Base-by-base conservation (phyloP, 2,113 vertebrate genomes). In the Perognathus longimembris region DNA sequence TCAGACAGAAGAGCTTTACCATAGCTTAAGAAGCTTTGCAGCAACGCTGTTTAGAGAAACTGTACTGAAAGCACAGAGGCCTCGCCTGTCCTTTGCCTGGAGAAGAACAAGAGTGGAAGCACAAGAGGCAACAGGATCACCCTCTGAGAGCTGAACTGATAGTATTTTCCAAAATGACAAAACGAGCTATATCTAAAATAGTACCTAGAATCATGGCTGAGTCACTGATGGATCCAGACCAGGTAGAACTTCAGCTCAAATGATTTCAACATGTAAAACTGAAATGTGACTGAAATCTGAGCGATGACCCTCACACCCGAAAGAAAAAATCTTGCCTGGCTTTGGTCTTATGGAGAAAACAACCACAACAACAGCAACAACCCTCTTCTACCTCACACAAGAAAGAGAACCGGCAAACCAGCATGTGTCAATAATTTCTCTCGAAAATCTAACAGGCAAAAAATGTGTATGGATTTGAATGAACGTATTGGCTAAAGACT, bases 281-380 rank as follows among this genome's bases (percentile, higher is more conserved):
- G 28, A 89, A 91, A 74, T 63, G 6, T 8, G 3, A 88, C n/a
- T 92, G 9, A 89, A 76, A 69, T 78, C 24, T 82, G 69, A 85
- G 74, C 4, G 54, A 26, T 61, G 81, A 40, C 10, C 5, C 10
- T 12, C 30, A 18, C 50, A 69, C 32, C 9, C 32, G 32, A 54
- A 89, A 64, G 80, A 69, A 83, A 22, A 88, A 71, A 7, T 42
- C n/a, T 50, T 36, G 71, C 38, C 10, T n/a, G 76, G 79, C 36
- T 38, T 26, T 45, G 42, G 69, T 76, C 28, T 64, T 70, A 45
- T 42, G 34, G 63, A 38, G 74, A 20, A 82, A 59, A 5, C 34
- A 45, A 45, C 45, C 9, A 45, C 10, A 45, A 45, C 45, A 45
- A 45, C 10, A 45, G 17, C 17, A 54, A 15, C 17, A 54, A 54